phyloP scores from a whole-genome alignment of 2,113 vertebrate genomes.

The Felis chaus region DNA sequence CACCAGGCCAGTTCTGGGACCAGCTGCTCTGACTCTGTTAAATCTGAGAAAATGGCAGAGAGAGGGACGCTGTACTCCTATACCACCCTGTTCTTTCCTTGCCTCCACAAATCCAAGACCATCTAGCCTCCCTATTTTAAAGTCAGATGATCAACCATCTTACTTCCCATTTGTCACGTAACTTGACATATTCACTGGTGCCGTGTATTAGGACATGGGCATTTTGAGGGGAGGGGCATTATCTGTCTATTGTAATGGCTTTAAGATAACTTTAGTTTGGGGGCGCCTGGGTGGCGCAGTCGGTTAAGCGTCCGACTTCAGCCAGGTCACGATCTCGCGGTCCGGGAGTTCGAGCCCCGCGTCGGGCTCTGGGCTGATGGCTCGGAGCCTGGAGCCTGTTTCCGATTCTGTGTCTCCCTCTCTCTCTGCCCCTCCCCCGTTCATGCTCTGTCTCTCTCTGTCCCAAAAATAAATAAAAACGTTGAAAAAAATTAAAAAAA shows the following conservation, averaged over 20 bases:
- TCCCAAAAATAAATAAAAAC: too few relatives aligned
- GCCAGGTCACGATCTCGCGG: too few relatives aligned
- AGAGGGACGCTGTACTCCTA: accelerated
- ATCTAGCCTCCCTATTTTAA: neutral
- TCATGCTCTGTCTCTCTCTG: too few relatives aligned
- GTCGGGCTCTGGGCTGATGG: too few relatives aligned
- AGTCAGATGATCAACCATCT: neutral
- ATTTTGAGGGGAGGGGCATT: neutral
- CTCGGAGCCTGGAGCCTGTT: too few relatives aligned
- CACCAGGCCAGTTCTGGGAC: conserved; percentile 91
- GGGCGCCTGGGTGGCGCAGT: too few relatives aligned
- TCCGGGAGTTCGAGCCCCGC: too few relatives aligned
- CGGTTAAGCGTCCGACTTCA: too few relatives aligned
- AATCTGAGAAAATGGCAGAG: accelerated
- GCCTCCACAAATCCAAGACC: neutral
- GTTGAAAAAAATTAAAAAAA: too few relatives aligned
- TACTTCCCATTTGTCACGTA: neutral
- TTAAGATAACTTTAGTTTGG: neutral
- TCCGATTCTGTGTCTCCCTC: too few relatives aligned
- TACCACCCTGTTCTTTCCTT: neutral
- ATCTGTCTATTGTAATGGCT: neutral
- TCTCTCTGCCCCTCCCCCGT: too few relatives aligned
- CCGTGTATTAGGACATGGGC: accelerated
- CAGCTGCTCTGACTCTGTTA: conserved; percentile 83
- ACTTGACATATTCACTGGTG: neutral